Conservation (phyloP, 1,140 invertebrate genomes). For the Helicoverpa armigera region DNA sequence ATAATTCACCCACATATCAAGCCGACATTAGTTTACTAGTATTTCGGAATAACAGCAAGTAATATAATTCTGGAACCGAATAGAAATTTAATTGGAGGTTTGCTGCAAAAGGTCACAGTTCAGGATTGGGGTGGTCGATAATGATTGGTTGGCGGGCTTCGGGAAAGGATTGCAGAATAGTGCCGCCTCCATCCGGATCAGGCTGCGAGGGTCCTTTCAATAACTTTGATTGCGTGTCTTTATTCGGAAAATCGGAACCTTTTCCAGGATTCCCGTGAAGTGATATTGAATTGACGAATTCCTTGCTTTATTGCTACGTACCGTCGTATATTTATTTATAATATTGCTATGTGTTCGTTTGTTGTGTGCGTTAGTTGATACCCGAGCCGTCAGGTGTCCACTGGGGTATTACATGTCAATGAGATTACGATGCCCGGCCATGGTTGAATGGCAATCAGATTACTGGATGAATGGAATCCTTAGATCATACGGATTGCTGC, state of each 20-base stretch:
- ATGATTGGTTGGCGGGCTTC: constrained; percentile 64
- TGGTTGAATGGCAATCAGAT: constrained; percentile 17
- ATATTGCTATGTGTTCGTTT: neutral
- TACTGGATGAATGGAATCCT: constrained; percentile 17
- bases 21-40: constrained; percentile 3
- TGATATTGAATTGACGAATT: constrained; percentile 47
- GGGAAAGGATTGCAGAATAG: constrained; percentile 54
- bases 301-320: constrained; percentile 12
- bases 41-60: constrained; percentile 46
- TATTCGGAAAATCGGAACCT: constrained; percentile 53
- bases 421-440: constrained; percentile 27
- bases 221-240: constrained; percentile 62
- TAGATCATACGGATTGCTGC: neutral
- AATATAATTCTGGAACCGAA: constrained; percentile 33
- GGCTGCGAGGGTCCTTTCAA: constrained; percentile 50
- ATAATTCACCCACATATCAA: constrained; percentile 12
- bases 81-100: constrained; percentile 60
- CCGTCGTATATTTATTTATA: neutral
- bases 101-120: constrained; percentile 74
- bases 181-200: constrained; percentile 43
- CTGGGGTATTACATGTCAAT: constrained; percentile 12
- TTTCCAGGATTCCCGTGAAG: constrained; percentile 52
- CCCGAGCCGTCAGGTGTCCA: constrained; percentile 21
- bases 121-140: constrained; percentile 74
- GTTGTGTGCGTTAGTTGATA: neutral